Evolutionary conservation across 2,888 invertebrate species (phyloP), one percentile per base, ranked within the genome.

Genomic region (Busseola fusca): DNA sequence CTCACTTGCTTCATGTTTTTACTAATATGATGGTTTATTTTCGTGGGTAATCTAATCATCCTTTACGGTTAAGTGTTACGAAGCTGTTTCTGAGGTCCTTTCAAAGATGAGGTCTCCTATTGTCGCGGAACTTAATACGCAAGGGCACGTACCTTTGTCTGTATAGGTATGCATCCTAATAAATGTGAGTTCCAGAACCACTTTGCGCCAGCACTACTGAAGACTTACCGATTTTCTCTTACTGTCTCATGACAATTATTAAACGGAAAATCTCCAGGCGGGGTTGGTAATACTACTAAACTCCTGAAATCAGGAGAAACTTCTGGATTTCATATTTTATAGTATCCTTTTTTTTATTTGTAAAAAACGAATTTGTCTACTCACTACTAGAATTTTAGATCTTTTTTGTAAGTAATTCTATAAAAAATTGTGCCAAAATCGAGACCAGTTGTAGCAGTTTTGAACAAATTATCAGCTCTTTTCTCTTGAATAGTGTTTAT

Each of bases 1-100:
- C 18, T 37, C 10, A 45, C 12, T 18, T 37, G 12, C 12, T 48
- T 12, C 37, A 30, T 18, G 9, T 42, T 72, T 54, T 71, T 16
- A 37, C n/a, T 37, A 58, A 30, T 40, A 48, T 40, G 16, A 40
- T 70, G 34, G 45, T 57, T 42, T 72, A 74, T 72, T 48, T 30
- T n/a, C 14, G 12, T 64, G 37, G 37, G 16, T 72, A 30, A 54
- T 74, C 25, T 30, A 72, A 37, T 72, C n/a, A 34, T 62, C 7
- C 64, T 74, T 64, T 52, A 45, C n/a, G 27, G 37, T 52, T n/a
- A 21, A 54, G 7, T 54, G 0, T 73, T 63, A 27, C 18, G 16
- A 52, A 54, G 27, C n/a, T 54, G 10, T 64, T 37, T 21, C n/a
- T 14, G 10, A 64, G 21, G 42, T 45, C 27, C 12, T 21, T 50